Percentiles rank a stretch among this genome's conserved stretches.
phyloP scores from a whole-genome alignment of 2,888 invertebrate genomes.

The Odontocolon sp. region DNA sequence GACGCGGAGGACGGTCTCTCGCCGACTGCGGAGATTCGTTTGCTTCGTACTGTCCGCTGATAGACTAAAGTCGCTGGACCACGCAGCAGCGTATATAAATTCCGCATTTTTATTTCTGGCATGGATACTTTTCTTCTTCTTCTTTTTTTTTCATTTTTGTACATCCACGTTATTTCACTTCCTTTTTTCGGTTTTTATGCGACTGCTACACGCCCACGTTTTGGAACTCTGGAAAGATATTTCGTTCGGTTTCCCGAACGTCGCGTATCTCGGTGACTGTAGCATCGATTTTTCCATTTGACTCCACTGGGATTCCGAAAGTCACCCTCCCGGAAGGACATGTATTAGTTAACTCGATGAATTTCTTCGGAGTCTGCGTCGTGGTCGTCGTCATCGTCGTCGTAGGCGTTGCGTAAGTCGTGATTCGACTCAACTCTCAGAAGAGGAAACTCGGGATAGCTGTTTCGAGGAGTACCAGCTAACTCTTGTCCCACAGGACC shows the following conservation, averaged over 20 bases:
- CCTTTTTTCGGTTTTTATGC: neutral
- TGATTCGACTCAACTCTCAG: neutral
- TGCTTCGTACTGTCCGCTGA: constrained; percentile 44
- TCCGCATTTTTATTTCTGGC: constrained; percentile 37
- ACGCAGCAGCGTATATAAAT: neutral
- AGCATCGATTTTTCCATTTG: neutral
- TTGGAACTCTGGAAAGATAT: neutral
- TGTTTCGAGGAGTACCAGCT: neutral
- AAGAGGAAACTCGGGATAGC: neutral
- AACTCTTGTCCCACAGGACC: neutral
- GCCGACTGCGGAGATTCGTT: constrained; percentile 68
- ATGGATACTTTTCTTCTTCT: neutral
- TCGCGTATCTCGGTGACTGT: neutral
- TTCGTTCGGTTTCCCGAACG: neutral
- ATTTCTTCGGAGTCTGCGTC: constrained; percentile 17
- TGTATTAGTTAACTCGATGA: constrained; percentile 8
- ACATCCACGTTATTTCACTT: too few species aligned
- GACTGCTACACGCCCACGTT: neutral
- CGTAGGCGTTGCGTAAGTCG: too few species aligned
- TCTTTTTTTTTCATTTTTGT: neutral
- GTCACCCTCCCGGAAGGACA: neutral
- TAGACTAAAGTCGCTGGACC: constrained; percentile 21
- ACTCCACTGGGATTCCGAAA: constrained; percentile 10
- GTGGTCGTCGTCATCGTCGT: neutral
- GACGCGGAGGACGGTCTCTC: constrained; percentile 70